Evolutionary conservation across 2,888 invertebrate species (phyloP).

Genomic region (Imbricaverruca yamaguchii): DNA sequence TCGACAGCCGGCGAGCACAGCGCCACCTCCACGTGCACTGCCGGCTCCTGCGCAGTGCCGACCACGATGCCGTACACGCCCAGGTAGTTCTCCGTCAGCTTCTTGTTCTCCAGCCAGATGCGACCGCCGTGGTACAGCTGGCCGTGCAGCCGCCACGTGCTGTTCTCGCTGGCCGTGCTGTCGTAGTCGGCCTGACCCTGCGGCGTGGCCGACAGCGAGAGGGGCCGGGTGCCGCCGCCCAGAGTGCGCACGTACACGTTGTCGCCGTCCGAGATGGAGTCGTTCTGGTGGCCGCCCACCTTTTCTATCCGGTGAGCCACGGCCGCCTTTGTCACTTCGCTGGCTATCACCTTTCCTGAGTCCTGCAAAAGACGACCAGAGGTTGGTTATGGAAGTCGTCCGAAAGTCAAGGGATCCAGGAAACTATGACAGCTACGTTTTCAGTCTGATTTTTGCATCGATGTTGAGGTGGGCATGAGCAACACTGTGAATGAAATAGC

Average conservation of each 20-base stretch:
- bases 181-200: background rate
- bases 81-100: background rate
- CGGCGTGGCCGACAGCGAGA: background rate
- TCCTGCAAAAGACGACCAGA: background rate
- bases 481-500: too few relatives aligned
- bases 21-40: background rate
- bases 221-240: background rate
- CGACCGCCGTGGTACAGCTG: slow-evolving; percentile 8
- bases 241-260: slow-evolving; percentile 18
- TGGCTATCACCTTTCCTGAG: background rate
- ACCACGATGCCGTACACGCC: background rate
- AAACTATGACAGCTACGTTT: too few relatives aligned
- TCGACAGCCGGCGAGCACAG: slow-evolving; percentile 12
- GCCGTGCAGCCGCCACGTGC: slow-evolving; percentile 11
- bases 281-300: slow-evolving; percentile 14
- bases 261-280: background rate
- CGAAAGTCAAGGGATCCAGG: background rate
- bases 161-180: slow-evolving; percentile 3
- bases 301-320: slow-evolving; percentile 12
- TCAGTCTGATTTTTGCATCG: too few relatives aligned
- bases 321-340: background rate
- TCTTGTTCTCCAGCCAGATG: slow-evolving; percentile 21
- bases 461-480: too few relatives aligned
- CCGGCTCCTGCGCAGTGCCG: background rate
- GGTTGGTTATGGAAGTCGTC: background rate